A percentile compares a stretch with the other conserved stretches of the same genome.
These are phyloP conservation scores for Alectura lathami DNA, from an alignment of 2,113 vertebrate genomes.

Conservation along the genomic window DNA sequence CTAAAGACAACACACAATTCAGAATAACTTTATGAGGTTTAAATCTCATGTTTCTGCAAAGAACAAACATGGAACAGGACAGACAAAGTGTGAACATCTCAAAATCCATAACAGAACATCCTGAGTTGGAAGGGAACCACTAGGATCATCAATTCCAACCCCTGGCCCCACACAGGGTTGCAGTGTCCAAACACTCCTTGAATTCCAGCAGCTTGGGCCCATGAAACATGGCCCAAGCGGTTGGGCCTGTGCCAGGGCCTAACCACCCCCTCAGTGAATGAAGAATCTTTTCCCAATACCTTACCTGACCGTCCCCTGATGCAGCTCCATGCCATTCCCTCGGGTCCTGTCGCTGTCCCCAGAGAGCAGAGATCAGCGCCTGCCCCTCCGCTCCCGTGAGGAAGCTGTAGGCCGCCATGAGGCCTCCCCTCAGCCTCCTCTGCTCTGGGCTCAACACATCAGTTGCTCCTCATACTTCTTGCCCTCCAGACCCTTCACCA, in stretches of 20 bases:
- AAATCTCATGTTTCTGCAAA: neutral
- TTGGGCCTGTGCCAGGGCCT: neutral
- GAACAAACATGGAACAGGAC: neutral
- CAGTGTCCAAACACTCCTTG: neutral
- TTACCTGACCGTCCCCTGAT: too few species aligned
- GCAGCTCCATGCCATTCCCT: neutral
- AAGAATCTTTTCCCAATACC: neutral
- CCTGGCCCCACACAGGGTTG: neutral
- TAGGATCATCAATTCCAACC: neutral
- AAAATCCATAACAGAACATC: neutral
- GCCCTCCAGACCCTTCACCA: neutral
- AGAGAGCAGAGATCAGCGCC: neutral
- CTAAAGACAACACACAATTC: neutral
- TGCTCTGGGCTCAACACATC: neutral
- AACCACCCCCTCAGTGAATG: neutral
- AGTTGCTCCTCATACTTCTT: neutral
- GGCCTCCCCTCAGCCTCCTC: neutral
- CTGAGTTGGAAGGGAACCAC: neutral
- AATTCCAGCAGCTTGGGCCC: neutral
- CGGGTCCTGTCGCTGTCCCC: neutral
- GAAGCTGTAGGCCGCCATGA: neutral
- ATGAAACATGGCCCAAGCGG: too few species aligned
- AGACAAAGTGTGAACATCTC: neutral
- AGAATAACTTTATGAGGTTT: neutral
- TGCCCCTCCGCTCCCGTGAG: neutral